Evolutionary conservation across 2,888 invertebrate genomes (phyloP).

Genomic region (Baronia brevicornis): DNA sequence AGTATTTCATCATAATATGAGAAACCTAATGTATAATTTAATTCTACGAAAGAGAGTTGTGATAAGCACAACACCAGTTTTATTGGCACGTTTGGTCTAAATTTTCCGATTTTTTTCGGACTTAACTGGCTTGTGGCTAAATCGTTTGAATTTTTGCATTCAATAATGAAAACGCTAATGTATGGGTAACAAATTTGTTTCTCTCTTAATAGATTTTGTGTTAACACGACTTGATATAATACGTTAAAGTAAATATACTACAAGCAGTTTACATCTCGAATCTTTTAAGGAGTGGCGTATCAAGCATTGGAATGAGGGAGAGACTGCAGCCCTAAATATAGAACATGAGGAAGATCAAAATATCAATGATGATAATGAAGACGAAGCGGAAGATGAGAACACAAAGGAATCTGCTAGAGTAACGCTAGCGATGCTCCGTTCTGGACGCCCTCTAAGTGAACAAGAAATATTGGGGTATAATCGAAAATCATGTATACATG

Average conservation of each 20-base stretch:
- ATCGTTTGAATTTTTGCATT: too few relatives aligned
- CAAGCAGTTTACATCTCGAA: background rate
- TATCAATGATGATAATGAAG: constrained; percentile 37
- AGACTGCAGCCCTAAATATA: constrained; percentile 36
- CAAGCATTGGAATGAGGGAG: constrained; percentile 51
- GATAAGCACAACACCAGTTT: too few relatives aligned
- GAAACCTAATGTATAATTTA: too few relatives aligned
- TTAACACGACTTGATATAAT: too few relatives aligned
- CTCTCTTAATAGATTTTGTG: too few relatives aligned
- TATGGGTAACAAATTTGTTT: too few relatives aligned
- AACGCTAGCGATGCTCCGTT: constrained; percentile 40
- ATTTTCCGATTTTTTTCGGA: too few relatives aligned
- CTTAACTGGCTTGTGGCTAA: too few relatives aligned
- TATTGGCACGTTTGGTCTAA: too few relatives aligned
- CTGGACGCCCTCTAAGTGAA: constrained; percentile 43
- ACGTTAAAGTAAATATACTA: constrained; percentile 2
- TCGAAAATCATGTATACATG: too few relatives aligned
- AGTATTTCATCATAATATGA: background rate
- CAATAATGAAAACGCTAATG: too few relatives aligned
- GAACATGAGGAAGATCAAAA: constrained; percentile 42
- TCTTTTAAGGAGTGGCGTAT: constrained; percentile 42
- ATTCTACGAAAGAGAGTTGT: too few relatives aligned
- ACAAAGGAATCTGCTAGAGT: constrained; percentile 37
- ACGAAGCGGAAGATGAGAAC: constrained; percentile 42
- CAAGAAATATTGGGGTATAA: constrained; percentile 58